These are phyloP conservation scores for Patagioenas fasciata DNA, from an alignment of 2,113 vertebrate genomes.

Conservation along the genomic window DNA sequence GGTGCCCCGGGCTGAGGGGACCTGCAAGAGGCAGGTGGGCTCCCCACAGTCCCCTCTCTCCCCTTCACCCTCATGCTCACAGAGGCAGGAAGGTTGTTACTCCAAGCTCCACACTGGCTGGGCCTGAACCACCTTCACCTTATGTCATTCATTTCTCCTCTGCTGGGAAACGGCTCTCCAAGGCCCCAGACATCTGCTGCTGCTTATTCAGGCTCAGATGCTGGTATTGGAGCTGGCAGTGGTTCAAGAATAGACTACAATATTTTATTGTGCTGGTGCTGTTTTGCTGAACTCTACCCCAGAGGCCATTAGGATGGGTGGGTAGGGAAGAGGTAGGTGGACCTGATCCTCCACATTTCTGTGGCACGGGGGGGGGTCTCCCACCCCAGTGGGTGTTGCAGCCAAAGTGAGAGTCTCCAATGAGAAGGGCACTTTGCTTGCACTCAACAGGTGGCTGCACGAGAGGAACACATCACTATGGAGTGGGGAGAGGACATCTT, in stretches of 20 bases:
- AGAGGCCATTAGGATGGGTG: neutral
- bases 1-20: neutral
- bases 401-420: accelerated
- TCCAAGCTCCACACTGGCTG: neutral
- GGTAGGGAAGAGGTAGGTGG: neutral
- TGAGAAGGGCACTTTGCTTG: neutral
- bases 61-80: neutral
- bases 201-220: neutral
- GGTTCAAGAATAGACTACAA: neutral
- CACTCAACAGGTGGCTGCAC: neutral
- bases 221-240: neutral
- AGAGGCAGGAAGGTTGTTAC: neutral
- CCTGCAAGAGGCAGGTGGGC: neutral
- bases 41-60: neutral
- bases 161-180: neutral
- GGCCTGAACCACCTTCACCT: neutral
- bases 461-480: neutral
- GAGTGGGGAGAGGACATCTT: neutral
- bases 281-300: neutral
- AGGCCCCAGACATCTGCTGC: neutral
- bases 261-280: neutral
- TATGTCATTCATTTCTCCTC: neutral
- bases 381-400: neutral
- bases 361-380: neutral
- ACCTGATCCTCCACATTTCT: neutral